Conservation (phyloP, 2,888 invertebrate genomes). For the Protophormia terraenovae region DNA sequence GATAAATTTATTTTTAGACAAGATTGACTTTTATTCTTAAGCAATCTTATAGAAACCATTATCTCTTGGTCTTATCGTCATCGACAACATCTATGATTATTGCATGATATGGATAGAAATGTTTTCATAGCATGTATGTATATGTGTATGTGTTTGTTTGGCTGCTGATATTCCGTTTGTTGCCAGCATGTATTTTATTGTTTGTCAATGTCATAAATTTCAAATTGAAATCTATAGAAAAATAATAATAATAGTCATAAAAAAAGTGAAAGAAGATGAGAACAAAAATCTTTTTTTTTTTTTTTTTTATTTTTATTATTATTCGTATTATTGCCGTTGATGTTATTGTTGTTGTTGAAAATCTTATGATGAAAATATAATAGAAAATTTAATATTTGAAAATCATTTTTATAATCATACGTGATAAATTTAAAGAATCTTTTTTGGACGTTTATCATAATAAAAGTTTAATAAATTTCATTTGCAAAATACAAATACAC, state of each 20-base stretch:
- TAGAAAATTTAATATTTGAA: conserved; percentile 52
- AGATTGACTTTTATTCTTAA: conserved; percentile 64
- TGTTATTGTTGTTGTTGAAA: conserved; percentile 41
- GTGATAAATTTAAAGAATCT: conserved; percentile 53
- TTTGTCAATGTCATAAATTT: conserved; percentile 64
- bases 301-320: conserved; percentile 35
- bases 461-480: conserved; percentile 51
- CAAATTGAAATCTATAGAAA: conserved; percentile 58
- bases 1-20: conserved; percentile 61
- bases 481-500: conserved; percentile 15
- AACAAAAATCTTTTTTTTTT: conserved; percentile 18
- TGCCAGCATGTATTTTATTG: conserved; percentile 48
- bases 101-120: background rate
- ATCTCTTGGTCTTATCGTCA: conserved; percentile 20
- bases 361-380: conserved; percentile 36
- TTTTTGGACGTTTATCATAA: conserved; percentile 31
- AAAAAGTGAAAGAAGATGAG: conserved; percentile 7
- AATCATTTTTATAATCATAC: conserved; percentile 50
- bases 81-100: conserved; percentile 16
- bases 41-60: conserved; percentile 38
- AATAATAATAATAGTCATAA: conserved; percentile 24
- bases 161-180: conserved; percentile 14
- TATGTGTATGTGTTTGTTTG: conserved; percentile 21
- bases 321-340: conserved; percentile 9
- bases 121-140: background rate